Conservation (phyloP, 1,140 invertebrate species). For the Drosophila pectinifera region DNA sequence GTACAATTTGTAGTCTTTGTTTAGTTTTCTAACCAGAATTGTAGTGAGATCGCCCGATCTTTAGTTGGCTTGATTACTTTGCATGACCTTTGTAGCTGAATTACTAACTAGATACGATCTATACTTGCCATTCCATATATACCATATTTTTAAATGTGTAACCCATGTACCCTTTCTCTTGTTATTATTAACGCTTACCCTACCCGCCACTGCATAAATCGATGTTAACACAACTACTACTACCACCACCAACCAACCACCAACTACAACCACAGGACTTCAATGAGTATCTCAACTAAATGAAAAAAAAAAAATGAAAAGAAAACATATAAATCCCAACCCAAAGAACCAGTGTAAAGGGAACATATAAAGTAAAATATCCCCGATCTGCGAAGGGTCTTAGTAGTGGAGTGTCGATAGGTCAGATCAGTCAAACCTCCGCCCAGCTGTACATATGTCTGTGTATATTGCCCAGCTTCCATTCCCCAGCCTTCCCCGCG, state of each 20-base stretch:
- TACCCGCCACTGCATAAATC: slow-evolving; percentile 82
- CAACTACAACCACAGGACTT: slow-evolving; percentile 78
- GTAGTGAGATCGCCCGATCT: slow-evolving; percentile 6
- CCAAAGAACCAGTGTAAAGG: slow-evolving; percentile 42
- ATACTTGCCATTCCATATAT: slow-evolving; percentile 48
- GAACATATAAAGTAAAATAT: slow-evolving; percentile 10
- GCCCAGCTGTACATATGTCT: slow-evolving; percentile 51
- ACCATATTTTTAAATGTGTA: slow-evolving; percentile 78
- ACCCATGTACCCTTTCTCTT: slow-evolving; percentile 80
- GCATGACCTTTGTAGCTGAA: slow-evolving; percentile 76
- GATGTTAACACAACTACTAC: slow-evolving; percentile 80
- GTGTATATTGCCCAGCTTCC: slow-evolving; percentile 52
- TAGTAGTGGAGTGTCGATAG: slow-evolving; percentile 58
- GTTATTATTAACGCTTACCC: slow-evolving; percentile 84
- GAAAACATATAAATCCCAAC: slow-evolving; percentile 23
- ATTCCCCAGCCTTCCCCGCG: slow-evolving; percentile 40
- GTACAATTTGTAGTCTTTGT: slow-evolving; percentile 27
- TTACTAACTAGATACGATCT: slow-evolving; percentile 62
- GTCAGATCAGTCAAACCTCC: slow-evolving; percentile 47
- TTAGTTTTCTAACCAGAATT: slow-evolving; percentile 30
- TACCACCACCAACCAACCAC: slow-evolving; percentile 58
- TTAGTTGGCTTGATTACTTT: slow-evolving; percentile 63
- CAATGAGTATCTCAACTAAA: slow-evolving; percentile 85
- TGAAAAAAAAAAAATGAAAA: slow-evolving; percentile 32
- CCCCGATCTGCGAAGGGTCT: slow-evolving; percentile 31